A percentile compares a stretch with the other conserved stretches of the same genome.
These are phyloP conservation scores for Rhinella marina DNA, from an alignment of 2,797 vertebrate genomes.

Conservation along the genomic window DNA sequence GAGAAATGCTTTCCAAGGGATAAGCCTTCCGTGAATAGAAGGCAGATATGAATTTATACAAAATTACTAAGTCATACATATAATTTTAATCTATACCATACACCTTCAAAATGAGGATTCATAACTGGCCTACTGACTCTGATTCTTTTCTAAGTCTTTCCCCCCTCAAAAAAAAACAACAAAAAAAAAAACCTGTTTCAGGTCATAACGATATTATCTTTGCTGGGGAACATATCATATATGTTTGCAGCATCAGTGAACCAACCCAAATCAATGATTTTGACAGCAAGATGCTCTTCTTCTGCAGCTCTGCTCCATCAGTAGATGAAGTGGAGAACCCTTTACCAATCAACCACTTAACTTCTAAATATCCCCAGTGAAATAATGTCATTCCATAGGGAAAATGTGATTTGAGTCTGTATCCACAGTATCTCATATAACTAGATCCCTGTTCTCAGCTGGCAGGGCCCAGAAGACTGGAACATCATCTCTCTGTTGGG, in stretches of 20 bases:
- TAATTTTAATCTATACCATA: background rate
- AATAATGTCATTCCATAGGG: background rate
- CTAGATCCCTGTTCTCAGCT: background rate
- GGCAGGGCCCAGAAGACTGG: background rate
- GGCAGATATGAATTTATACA: background rate
- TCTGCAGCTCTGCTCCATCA: background rate
- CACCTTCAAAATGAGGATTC: background rate
- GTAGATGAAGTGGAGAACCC: background rate
- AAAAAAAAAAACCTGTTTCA: background rate
- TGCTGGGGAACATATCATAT: background rate
- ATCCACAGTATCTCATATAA: background rate
- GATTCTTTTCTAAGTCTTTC: background rate
- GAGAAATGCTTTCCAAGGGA: background rate
- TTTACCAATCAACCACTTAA: background rate
- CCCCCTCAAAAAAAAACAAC: too few species aligned
- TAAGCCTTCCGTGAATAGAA: slow-evolving; percentile 5
- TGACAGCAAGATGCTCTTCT: background rate
- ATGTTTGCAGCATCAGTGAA: background rate
- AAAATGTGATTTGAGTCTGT: background rate
- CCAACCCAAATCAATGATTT: background rate
- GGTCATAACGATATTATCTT: background rate
- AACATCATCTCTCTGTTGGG: background rate
- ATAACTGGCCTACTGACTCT: background rate
- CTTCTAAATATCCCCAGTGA: background rate
- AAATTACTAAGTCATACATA: background rate